These are phyloP conservation scores for Hyaena hyaena DNA, from an alignment of 2,113 vertebrate genomes.

Conservation along the genomic window DNA sequence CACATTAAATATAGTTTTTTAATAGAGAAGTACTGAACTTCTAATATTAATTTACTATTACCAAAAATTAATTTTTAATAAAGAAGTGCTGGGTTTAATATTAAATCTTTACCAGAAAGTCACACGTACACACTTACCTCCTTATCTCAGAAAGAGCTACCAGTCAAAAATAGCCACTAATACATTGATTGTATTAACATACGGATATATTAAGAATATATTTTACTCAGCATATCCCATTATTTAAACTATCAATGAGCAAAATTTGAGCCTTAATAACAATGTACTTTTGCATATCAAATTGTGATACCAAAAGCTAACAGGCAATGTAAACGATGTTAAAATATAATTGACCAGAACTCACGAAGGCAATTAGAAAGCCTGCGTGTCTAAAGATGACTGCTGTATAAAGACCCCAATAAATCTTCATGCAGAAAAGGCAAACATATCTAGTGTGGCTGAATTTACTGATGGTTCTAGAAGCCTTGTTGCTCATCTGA, in stretches of 20 bases:
- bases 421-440: not conserved
- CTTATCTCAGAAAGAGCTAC: not conserved
- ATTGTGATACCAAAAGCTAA: not conserved
- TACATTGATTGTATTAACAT: not conserved
- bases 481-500: not conserved
- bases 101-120: not conserved
- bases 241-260: not conserved
- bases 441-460: not conserved
- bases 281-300: not conserved
- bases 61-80: not conserved
- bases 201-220: not conserved
- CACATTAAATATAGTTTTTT: not conserved
- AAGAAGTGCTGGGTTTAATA: not conserved
- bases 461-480: not conserved
- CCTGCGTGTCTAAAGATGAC: not conserved
- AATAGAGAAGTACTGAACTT: not conserved
- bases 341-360: not conserved
- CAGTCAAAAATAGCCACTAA: not conserved
- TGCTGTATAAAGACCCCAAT: not conserved
- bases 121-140: not conserved
- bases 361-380: not conserved
- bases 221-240: not conserved
- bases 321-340: not conserved
- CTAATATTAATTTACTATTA: not conserved
- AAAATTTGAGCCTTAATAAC: not conserved